A percentile compares a stretch with the other conserved stretches of the same genome.
Conservation (phyloP, 92 coral and sea anemone genomes). For the Parazoanthus swiftii region DNA sequence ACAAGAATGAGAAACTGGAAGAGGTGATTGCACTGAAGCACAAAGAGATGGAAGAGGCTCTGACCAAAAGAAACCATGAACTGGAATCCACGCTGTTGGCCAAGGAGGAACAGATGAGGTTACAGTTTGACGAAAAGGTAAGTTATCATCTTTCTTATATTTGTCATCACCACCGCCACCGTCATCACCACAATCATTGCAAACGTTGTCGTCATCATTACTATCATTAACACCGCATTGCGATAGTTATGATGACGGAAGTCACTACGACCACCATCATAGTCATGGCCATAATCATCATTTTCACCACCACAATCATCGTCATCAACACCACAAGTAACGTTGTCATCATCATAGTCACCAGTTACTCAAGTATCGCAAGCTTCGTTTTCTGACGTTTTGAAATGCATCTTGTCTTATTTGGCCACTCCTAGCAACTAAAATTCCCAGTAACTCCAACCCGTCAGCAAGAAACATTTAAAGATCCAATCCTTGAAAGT, state of each 20-base stretch:
- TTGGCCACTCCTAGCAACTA: too few species aligned
- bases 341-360: too few species aligned
- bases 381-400: too few species aligned
- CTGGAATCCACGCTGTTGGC: conserved; percentile 64
- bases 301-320: neutral
- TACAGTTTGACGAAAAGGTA: conserved; percentile 84
- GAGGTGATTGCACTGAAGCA: conserved; percentile 82
- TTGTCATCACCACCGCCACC: too few species aligned
- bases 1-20: conserved; percentile 71
- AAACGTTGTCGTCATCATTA: neutral
- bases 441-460: too few species aligned
- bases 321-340: too few species aligned
- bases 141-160: neutral
- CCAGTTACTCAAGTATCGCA: too few species aligned
- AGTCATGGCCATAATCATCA: neutral
- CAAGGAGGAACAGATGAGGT: conserved; percentile 86
- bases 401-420: too few species aligned
- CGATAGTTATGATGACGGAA: too few species aligned
- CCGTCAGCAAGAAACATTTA: too few species aligned
- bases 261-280: neutral
- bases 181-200: neutral
- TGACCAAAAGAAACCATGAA: conserved; percentile 75
- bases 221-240: too few species aligned
- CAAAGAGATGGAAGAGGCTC: conserved; percentile 73
- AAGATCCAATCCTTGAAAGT: too few species aligned